Evolutionary conservation across 2,797 vertebrate genomes (phyloP).

Genomic region (Mus minutoides): DNA sequence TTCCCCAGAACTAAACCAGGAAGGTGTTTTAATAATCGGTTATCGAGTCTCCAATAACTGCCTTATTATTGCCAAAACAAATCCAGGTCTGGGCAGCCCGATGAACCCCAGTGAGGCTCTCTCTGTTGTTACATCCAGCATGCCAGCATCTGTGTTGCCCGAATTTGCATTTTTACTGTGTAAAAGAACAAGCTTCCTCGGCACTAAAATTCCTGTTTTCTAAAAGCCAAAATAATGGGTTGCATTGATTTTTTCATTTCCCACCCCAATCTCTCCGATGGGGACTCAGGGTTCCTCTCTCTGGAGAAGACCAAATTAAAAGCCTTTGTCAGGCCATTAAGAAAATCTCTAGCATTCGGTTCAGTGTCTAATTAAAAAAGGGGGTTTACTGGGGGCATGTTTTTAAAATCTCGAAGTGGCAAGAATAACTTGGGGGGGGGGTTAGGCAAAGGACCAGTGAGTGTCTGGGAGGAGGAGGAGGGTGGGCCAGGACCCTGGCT

Average conservation of each 20-base stretch:
- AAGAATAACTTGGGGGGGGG: slow-evolving; percentile 62
- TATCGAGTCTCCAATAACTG: slow-evolving; percentile 83
- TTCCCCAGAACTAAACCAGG: slow-evolving; percentile 68
- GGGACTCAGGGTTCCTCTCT: slow-evolving; percentile 79
- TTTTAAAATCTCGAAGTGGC: slow-evolving; percentile 71
- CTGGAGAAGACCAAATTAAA: slow-evolving; percentile 88
- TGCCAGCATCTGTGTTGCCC: slow-evolving; percentile 86
- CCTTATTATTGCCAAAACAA: slow-evolving; percentile 75
- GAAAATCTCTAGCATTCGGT: slow-evolving; percentile 79
- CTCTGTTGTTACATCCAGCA: slow-evolving; percentile 77
- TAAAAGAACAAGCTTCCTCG: slow-evolving; percentile 80
- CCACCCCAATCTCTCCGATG: slow-evolving; percentile 81
- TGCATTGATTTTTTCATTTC: slow-evolving; percentile 77
- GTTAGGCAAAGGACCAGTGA: not conserved
- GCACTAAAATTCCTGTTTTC: slow-evolving; percentile 77
- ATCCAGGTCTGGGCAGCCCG: slow-evolving; percentile 79
- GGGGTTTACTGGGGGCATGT: not conserved
- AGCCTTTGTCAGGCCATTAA: slow-evolving; percentile 85
- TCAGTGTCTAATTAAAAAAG: slow-evolving; percentile 76
- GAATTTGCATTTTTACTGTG: slow-evolving; percentile 89
- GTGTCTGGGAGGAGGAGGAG: not conserved
- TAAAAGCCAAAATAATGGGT: slow-evolving; percentile 81
- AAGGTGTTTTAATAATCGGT: slow-evolving; percentile 76
- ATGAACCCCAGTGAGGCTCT: slow-evolving; percentile 81
- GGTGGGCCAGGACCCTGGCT: not conserved